Conservation (phyloP, 2,797 vertebrate genomes). For the Pseudocheirus occidentalis region DNA sequence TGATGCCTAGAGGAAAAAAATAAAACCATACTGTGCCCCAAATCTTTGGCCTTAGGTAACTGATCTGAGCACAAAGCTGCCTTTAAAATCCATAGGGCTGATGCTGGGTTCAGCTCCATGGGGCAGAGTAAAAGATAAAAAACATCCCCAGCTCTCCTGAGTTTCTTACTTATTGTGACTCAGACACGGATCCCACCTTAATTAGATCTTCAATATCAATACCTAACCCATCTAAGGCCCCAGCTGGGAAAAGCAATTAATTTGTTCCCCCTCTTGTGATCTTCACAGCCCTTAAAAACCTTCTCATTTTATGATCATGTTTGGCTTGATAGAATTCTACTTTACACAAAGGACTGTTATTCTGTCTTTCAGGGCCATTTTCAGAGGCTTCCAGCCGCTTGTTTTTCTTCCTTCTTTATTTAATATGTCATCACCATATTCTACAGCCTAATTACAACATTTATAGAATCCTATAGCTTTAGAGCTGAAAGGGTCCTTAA, state of each 20-base stretch:
- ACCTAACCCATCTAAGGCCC: background rate
- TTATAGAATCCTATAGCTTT: background rate
- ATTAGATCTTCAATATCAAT: background rate
- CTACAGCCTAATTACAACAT: background rate
- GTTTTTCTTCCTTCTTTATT: constrained; percentile 17
- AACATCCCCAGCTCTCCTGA: background rate
- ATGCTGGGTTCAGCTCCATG: constrained; percentile 4
- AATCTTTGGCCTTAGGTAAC: background rate
- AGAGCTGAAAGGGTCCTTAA: background rate
- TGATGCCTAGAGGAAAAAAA: background rate
- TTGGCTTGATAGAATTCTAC: background rate
- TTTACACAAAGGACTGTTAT: constrained; percentile 13
- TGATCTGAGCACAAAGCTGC: background rate
- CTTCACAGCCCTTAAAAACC: constrained; percentile 43
- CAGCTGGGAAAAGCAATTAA: background rate
- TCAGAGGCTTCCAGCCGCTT: background rate
- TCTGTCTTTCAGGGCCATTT: background rate
- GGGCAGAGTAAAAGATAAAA: background rate
- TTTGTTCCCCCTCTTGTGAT: constrained; percentile 14
- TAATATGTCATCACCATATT: background rate
- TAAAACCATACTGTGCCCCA: background rate
- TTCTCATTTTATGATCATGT: constrained; percentile 27
- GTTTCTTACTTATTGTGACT: constrained; percentile 14
- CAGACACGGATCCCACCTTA: background rate
- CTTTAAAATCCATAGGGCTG: background rate